A percentile compares a stretch with the other conserved stretches of the same genome.
Conservation (phyloP, 2,888 invertebrate genomes). For the Pocota personata region DNA sequence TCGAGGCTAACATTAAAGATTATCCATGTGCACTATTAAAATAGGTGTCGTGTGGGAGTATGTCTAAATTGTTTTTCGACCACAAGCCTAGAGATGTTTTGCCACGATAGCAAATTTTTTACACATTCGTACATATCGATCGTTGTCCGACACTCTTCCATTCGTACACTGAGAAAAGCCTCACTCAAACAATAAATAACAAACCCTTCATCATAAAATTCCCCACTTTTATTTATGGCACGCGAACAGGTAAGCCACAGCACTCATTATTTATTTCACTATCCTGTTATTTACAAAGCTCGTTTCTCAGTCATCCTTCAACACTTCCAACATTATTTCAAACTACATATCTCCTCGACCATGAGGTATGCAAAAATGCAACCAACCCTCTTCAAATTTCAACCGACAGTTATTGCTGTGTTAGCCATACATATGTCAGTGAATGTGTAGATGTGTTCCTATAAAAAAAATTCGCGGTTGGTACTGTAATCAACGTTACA, state of each 20-base stretch:
- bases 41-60: too few species aligned
- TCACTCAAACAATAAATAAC: not conserved
- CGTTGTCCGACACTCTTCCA: too few species aligned
- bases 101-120: too few species aligned
- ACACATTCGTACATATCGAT: too few species aligned
- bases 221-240: not conserved
- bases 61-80: too few species aligned
- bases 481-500: slow-evolving; percentile 46
- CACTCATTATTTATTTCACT: slow-evolving; percentile 23
- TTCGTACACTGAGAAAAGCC: too few species aligned
- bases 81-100: too few species aligned
- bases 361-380: slow-evolving; percentile 7
- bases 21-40: too few species aligned
- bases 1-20: too few species aligned
- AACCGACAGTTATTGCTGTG: not conserved
- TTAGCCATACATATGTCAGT: not conserved
- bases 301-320: slow-evolving; percentile 22
- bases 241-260: not conserved
- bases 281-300: slow-evolving; percentile 15
- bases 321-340: slow-evolving; percentile 11
- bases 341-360: slow-evolving; percentile 23
- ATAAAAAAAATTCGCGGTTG: slow-evolving; percentile 1
- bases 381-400: not conserved
- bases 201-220: not conserved
- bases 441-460: not conserved